These are phyloP conservation scores for Dinomys branickii DNA, from an alignment of 2,113 vertebrate species.

Conservation along the genomic window DNA sequence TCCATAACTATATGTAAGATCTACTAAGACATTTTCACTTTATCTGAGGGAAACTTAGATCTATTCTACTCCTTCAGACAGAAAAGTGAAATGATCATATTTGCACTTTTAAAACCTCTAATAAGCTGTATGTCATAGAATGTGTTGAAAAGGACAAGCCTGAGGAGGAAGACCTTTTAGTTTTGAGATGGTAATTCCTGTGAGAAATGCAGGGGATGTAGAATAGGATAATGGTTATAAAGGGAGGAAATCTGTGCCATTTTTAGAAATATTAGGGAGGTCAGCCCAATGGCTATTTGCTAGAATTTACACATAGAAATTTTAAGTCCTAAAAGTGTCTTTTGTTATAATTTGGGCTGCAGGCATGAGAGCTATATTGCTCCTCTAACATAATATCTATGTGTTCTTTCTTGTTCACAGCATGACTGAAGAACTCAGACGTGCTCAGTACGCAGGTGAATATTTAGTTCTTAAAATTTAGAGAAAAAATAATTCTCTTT, in stretches of 20 bases:
- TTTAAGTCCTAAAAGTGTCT: not conserved
- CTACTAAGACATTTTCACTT: not conserved
- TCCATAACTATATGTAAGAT: not conserved
- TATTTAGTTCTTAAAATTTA: not conserved
- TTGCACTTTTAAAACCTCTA: constrained; percentile 9
- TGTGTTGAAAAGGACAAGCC: not conserved
- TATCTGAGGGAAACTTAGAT: not conserved
- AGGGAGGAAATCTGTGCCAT: not conserved
- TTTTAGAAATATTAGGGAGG: not conserved
- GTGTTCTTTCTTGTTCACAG: not conserved
- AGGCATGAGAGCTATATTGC: not conserved
- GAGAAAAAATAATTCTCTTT: not conserved
- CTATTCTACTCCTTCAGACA: not conserved
- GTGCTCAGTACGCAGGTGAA: not conserved
- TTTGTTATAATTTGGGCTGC: constrained; percentile 20
- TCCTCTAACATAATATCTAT: not conserved
- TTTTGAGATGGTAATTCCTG: not conserved
- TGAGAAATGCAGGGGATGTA: constrained; percentile 4
- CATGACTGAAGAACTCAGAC: not conserved
- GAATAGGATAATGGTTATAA: not conserved
- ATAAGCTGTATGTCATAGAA: not conserved
- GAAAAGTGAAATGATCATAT: not conserved
- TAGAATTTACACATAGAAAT: not conserved
- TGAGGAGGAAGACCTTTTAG: not conserved
- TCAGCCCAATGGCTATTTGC: not conserved